phyloP scores from a whole-genome alignment of 2,113 vertebrate species.

The Caranx melampygus region DNA sequence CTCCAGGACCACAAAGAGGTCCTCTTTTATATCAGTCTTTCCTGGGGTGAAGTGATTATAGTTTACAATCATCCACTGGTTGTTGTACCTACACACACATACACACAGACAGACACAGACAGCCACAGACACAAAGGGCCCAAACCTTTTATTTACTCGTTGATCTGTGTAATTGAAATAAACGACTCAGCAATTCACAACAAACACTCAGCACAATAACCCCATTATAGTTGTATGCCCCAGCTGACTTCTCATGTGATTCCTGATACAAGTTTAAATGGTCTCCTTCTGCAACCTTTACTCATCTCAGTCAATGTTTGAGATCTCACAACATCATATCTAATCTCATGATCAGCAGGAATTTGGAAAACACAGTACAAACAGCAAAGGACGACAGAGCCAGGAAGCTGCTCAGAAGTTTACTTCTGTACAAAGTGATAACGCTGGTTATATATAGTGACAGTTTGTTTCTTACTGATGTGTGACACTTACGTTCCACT shows the following conservation, averaged over 20 bases:
- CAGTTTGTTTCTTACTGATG: background rate
- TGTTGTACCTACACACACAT: conserved; percentile 89
- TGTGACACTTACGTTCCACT: conserved; percentile 92
- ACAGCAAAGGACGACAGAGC: conserved; percentile 13
- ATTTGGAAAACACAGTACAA: conserved; percentile 9
- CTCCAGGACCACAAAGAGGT: conserved; percentile 90
- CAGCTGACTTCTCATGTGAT: conserved; percentile 36
- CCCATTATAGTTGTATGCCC: background rate
- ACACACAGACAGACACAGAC: background rate
- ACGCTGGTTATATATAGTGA: background rate
- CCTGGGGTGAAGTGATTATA: conserved; percentile 88
- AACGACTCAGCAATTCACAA: conserved; percentile 19
- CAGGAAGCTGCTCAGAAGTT: background rate
- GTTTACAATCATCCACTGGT: conserved; percentile 98
- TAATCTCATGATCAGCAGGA: conserved; percentile 1
- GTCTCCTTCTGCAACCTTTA: background rate
- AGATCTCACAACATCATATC: background rate
- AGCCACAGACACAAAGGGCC: background rate
- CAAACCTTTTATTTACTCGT: background rate
- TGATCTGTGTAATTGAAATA: background rate
- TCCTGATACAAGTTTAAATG: background rate
- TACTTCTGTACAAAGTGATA: background rate
- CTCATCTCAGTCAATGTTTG: background rate
- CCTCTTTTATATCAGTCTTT: conserved; percentile 31
- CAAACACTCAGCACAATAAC: conserved; percentile 1